phyloP scores from a whole-genome alignment of 1,140 invertebrate species.

The Mercenaria mercenaria region DNA sequence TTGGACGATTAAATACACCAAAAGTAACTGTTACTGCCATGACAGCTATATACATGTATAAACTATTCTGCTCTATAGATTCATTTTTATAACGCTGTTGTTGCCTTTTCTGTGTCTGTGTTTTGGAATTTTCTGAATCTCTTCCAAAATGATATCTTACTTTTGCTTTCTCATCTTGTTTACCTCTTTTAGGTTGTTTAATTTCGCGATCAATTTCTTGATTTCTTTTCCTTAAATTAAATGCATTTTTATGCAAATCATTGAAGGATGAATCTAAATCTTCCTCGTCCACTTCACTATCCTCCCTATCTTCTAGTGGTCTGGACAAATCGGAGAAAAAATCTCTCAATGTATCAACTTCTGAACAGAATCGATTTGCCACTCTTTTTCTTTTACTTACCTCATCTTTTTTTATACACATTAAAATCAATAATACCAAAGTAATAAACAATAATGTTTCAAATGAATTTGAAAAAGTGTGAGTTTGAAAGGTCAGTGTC shows the following conservation, averaged over 20 bases:
- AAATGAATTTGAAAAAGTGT: conserved; percentile 96
- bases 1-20: conserved; percentile 97
- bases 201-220: not conserved
- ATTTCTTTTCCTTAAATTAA: conserved; percentile 29
- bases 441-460: conserved; percentile 93
- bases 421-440: conserved; percentile 87
- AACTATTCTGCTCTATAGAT: too few relatives aligned
- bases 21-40: conserved; percentile 73
- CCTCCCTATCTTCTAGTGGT: not conserved
- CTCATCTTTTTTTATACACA: not conserved
- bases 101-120: too few relatives aligned
- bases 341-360: too few relatives aligned
- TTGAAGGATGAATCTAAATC: conserved; percentile 32
- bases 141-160: not conserved
- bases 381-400: not conserved
- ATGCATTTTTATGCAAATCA: conserved; percentile 1
- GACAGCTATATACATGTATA: not conserved
- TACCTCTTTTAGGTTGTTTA: not conserved
- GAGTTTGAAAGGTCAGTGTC: conserved; percentile 92
- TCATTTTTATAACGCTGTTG: too few relatives aligned
- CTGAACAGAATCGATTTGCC: not conserved
- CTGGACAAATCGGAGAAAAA: not conserved
- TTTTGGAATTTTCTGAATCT: not conserved
- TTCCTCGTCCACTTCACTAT: not conserved
- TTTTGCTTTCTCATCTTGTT: not conserved